Evolutionary conservation across 2,888 invertebrate genomes (phyloP).

Genomic region (Piscicola geometra): DNA sequence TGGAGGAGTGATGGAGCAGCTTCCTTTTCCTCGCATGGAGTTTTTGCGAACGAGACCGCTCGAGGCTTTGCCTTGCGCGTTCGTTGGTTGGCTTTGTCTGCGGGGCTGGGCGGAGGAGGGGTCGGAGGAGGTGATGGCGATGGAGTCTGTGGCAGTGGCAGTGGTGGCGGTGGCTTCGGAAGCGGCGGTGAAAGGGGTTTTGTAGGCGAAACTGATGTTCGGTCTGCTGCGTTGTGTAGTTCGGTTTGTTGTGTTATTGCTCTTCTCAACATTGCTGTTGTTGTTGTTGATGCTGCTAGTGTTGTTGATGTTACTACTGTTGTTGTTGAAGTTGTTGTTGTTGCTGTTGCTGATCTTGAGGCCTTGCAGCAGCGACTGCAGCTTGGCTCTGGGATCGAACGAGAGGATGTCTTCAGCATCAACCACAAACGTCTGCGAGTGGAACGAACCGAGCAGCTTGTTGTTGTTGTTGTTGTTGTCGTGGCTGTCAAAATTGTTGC

Average conservation of each 20-base stretch:
- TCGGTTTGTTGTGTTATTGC: neutral
- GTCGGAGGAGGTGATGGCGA: neutral
- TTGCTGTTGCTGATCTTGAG: neutral
- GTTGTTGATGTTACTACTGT: neutral
- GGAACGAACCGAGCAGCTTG: neutral
- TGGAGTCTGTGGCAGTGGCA: too few species aligned
- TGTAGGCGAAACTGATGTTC: conserved; percentile 7
- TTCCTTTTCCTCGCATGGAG: conserved; percentile 1
- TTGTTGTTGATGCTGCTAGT: neutral
- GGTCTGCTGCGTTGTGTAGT: neutral
- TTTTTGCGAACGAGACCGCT: neutral
- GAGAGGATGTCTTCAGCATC: neutral
- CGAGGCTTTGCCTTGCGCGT: neutral
- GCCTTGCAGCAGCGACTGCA: conserved; percentile 15
- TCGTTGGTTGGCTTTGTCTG: neutral
- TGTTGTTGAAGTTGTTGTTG: neutral
- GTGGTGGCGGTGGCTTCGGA: too few species aligned
- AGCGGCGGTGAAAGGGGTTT: neutral
- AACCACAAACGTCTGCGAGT: conserved; percentile 17
- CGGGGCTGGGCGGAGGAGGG: neutral
- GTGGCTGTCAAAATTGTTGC: neutral
- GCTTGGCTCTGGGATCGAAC: conserved; percentile 19
- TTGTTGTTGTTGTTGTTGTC: neutral
- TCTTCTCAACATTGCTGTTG: neutral
- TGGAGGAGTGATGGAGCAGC: neutral